Evolutionary conservation across 2,888 invertebrate genomes (phyloP).

Genomic region (Rotaria macrura): DNA sequence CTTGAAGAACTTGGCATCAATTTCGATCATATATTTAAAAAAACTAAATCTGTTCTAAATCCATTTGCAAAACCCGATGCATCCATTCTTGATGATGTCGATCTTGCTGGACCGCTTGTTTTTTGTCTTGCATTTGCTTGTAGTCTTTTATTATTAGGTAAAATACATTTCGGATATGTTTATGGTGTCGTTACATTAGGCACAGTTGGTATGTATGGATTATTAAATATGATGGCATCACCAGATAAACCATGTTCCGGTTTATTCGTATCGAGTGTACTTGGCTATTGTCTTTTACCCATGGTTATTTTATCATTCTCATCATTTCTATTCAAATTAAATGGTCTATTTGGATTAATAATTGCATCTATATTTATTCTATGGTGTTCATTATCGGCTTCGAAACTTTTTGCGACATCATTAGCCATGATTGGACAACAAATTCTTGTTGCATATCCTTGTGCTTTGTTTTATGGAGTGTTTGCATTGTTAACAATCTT

Average conservation of each 20-base stretch:
- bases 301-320: conserved; percentile 71
- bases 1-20: conserved; percentile 33
- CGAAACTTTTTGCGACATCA: conserved; percentile 79
- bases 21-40: conserved; percentile 32
- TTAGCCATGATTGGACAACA: conserved; percentile 75
- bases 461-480: conserved; percentile 78
- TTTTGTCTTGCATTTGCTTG: conserved; percentile 71
- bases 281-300: conserved; percentile 84
- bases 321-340: conserved; percentile 37
- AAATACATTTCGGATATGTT: conserved; percentile 73
- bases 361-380: conserved; percentile 50
- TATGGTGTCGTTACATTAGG: conserved; percentile 82
- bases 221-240: conserved; percentile 65
- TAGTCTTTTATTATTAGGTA: conserved; percentile 53
- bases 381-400: conserved; percentile 84
- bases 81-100: conserved; percentile 55
- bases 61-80: conserved; percentile 25
- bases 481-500: conserved; percentile 83
- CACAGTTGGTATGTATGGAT: conserved; percentile 74
- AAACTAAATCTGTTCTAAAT: conserved; percentile 29
- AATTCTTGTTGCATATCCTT: conserved; percentile 66
- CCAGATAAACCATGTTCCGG: conserved; percentile 55
- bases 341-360: conserved; percentile 44
- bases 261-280: conserved; percentile 54
- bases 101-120: conserved; percentile 79